Base-by-base conservation (phyloP, 2,888 invertebrate species). In the Nephrotoma appendiculata region DNA sequence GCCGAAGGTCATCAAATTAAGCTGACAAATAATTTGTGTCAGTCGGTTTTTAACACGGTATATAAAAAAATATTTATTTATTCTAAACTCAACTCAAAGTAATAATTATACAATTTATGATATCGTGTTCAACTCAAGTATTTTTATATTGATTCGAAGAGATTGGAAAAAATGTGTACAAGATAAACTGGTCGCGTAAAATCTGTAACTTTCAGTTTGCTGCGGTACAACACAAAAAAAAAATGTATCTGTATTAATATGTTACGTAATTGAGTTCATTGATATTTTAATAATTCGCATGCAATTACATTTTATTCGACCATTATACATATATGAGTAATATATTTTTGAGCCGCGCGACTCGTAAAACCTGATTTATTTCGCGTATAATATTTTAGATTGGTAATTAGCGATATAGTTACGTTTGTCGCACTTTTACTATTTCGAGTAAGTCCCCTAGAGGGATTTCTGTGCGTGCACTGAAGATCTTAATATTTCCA, bases 181-280 rank as follows among this genome's bases (percentile, higher is more conserved):
- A 71, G 71, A 71, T 31, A 71, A 71, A 71, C 71, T 71, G 31
- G 71, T 71, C 71, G 9, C 71, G 15, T 31, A 2, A 44, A 71
- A 71, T 71, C 71, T 71, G 31, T n/a, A 31, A 71, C 71, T 71
- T 71, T 71, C 71, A 71, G 31, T 71, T 71, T 52, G 15, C 52
- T 52, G 15, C 5, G 12, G 44, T 44, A 44, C 71, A 9, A 31
- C 31, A 31, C 9, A 71, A 31, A 6, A 71, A 71, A 71, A 15
- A 5, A 15, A 52, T 5, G 5, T 52, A 52, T 52, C 6, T 44
- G 5, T 7, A 71, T 71, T 71, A 31, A 71, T 31, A 31, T 31
- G 71, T 84, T 84, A 43, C 84, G 43, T 84, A 84, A 84, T 84
- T 84, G 42, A 84, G 84, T 84, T 84, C 84, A 84, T 84, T 84